These are phyloP conservation scores for Desmophyllum pertusum DNA, from an alignment of 92 coral and sea anemone genomes.

Conservation along the genomic window DNA sequence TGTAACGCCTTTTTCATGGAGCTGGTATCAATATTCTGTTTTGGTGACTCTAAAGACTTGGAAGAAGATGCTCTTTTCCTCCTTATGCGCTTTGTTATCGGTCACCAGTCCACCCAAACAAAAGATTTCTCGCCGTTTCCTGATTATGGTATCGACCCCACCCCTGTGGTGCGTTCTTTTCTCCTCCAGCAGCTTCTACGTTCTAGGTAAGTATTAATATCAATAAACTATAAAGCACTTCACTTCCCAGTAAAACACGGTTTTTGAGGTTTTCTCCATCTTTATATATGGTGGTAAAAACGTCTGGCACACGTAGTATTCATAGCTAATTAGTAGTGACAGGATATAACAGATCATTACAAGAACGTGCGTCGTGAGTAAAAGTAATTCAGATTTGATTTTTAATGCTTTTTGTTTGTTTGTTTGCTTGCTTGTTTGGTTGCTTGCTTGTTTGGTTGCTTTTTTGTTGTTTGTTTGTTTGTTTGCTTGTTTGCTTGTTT, in stretches of 20 bases:
- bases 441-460: no score
- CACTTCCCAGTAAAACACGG: no score
- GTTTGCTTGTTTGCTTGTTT: not conserved
- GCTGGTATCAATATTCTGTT: constrained; percentile 75
- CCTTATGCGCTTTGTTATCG: constrained; percentile 66
- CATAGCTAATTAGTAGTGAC: no score
- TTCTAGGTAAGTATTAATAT: constrained; percentile 51
- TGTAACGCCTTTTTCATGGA: constrained; percentile 89
- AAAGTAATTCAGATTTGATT: no score
- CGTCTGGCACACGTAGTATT: no score
- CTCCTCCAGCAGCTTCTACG: constrained; percentile 77
- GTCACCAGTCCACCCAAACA: constrained; percentile 46
- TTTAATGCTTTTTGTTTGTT: no score
- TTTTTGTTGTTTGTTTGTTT: no score
- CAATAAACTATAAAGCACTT: not conserved
- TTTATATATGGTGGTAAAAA: no score
- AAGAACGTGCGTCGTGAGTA: not conserved
- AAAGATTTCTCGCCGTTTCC: constrained; percentile 70
- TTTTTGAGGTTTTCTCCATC: no score
- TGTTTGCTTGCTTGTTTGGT: no score
- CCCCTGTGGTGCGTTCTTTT: constrained; percentile 85
- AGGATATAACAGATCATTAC: no score
- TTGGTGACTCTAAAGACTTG: constrained; percentile 59
- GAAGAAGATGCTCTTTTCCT: constrained; percentile 37
- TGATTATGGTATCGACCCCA: constrained; percentile 68